Conservation (phyloP, 2,113 vertebrate species). For the Nannospalax galili region DNA sequence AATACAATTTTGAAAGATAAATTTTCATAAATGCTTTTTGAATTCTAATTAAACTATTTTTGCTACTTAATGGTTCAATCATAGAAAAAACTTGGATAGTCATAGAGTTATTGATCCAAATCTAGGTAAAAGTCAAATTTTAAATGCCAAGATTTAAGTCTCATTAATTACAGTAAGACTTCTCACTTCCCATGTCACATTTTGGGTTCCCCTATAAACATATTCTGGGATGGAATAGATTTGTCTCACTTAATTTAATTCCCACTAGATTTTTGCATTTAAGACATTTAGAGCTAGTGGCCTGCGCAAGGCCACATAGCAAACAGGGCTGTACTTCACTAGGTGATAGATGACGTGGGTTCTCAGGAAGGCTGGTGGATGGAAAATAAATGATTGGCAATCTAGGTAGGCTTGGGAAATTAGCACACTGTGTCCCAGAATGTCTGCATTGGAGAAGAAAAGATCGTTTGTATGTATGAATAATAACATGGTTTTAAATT, state of each 20-base stretch:
- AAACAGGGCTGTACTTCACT: not conserved
- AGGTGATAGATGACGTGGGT: not conserved
- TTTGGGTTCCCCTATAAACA: not conserved
- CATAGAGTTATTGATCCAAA: not conserved
- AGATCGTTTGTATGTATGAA: not conserved
- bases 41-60: not conserved
- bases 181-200: not conserved
- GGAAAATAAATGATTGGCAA: not conserved
- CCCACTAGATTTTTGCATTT: conserved; percentile 2
- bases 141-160: not conserved
- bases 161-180: not conserved
- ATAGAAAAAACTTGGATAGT: not conserved
- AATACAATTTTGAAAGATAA: conserved; percentile 22
- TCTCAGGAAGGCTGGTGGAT: not conserved
- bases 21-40: not conserved
- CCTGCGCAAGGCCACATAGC: not conserved
- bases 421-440: not conserved
- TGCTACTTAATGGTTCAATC: not conserved
- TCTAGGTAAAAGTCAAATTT: conserved; percentile 7
- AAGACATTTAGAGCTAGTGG: not conserved
- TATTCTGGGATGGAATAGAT: not conserved
- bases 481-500: not conserved
- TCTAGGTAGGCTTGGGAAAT: not conserved
- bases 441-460: conserved; percentile 9
- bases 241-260: not conserved